Percentiles rank a stretch among this genome's conserved stretches.
phyloP scores from a whole-genome alignment of 2,113 vertebrate genomes.

The Pteruthius melanotis region DNA sequence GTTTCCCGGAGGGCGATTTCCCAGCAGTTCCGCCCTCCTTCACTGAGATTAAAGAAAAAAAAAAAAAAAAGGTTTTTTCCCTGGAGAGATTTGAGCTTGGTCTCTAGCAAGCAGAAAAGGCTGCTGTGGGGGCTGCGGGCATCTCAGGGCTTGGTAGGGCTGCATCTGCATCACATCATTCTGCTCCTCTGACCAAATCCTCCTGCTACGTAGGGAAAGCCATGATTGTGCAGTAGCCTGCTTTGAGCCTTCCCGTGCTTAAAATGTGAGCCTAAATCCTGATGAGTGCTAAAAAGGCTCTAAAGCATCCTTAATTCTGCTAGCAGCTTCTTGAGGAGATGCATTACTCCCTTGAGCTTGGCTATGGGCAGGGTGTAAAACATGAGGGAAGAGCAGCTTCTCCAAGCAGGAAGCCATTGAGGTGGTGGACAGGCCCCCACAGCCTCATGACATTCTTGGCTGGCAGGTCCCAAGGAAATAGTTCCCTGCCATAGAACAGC shows the following conservation, averaged over 20 bases:
- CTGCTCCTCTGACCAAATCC: no score
- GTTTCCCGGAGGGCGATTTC: accelerated
- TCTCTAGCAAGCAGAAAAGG: accelerated
- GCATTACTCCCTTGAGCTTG: background rate
- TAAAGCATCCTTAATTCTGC: background rate
- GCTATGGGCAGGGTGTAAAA: constrained; percentile 46
- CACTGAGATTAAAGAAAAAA: accelerated
- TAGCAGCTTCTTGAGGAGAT: background rate
- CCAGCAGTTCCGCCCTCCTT: accelerated
- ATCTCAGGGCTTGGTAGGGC: background rate
- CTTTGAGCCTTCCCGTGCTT: background rate
- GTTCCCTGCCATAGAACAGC: background rate
- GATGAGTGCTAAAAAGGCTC: background rate
- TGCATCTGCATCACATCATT: accelerated
- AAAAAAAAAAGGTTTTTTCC: accelerated
- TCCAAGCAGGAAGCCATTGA: constrained; percentile 65
- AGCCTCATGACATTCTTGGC: background rate
- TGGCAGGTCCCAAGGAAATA: accelerated
- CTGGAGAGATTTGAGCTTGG: accelerated
- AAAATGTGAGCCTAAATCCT: background rate
- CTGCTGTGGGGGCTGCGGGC: accelerated
- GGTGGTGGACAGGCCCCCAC: background rate
- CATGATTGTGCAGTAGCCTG: background rate
- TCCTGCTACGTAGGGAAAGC: background rate
- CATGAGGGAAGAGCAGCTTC: constrained; percentile 48